Evolutionary conservation across 1,140 invertebrate species (phyloP), one percentile per base, ranked within the genome.

Genomic region (Cydia strobilella): DNA sequence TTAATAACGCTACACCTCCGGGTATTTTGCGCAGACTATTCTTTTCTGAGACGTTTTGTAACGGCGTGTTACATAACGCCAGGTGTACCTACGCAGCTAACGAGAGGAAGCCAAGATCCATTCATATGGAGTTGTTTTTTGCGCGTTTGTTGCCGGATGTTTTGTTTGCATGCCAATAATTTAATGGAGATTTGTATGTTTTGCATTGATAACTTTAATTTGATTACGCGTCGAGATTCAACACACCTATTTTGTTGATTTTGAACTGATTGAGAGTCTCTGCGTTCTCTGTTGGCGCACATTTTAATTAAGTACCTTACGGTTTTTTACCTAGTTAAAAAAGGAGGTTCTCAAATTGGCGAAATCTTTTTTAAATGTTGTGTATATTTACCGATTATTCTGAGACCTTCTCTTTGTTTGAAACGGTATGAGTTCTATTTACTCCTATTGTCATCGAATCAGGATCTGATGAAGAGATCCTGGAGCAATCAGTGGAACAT

Each of bases 101-200:
- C 65, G 65, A 69, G 65, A 59, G 65, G 27, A 69, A 69, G 65
- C 27, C 65, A 35, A 35, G 65, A 35, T 35, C 65, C 65, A 69
- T 69, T 69, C 65, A 69, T 69, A 69, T 69, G 65, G 27, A 35
- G 65, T 69, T 69, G 65, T 69, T 69, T 35, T 35, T 35, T 69
- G 65, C 13, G 23, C 13, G 23, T 4, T 39, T 31, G 15, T 42
- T 69, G 65, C 65, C 65, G 65, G 65, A 69, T 69, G 65, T 69
- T 69, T 69, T 69, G 65, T 69, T 35, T 35, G 27, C 27, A 18
- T 18, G 9, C 65, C n/a, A 39, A 42, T 69, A 35, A 69, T 18
- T 59, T 69, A 35, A 69, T 39, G 65, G 13, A 18, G 12, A 5
- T 69, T n/a, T 9, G 35, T 69, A 18, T 39, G 20, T 23, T 59